phyloP scores from a whole-genome alignment of 2,113 vertebrate genomes.

The Cricetomys ansorgei region DNA sequence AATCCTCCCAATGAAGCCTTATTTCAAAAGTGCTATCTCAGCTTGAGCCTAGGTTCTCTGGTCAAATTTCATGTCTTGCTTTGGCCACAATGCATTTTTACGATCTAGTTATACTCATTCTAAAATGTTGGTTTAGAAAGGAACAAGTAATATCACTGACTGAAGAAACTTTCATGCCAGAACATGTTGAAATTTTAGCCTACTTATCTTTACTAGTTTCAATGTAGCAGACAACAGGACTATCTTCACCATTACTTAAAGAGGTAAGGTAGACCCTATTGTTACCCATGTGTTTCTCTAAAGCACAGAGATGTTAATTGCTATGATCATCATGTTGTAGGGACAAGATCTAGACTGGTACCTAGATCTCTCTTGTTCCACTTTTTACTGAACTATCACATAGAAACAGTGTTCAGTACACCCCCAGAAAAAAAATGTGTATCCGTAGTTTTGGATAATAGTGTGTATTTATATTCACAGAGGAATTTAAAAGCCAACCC shows the following conservation, averaged over 20 bases:
- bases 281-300: not conserved
- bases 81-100: not conserved
- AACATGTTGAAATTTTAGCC: not conserved
- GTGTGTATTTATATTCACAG: not conserved
- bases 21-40: constrained; percentile 46
- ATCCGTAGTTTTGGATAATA: not conserved
- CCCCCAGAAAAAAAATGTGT: not conserved
- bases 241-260: not conserved
- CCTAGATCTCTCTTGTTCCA: not conserved
- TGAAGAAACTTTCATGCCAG: not conserved
- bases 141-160: not conserved
- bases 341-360: not conserved
- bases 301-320: not conserved
- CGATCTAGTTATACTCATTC: not conserved
- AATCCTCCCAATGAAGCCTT: not conserved
- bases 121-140: not conserved
- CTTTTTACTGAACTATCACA: not conserved
- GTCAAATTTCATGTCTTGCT: not conserved
- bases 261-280: not conserved
- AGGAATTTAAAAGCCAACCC: not conserved
- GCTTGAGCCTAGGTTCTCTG: not conserved
- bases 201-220: not conserved
- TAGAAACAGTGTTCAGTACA: not conserved
- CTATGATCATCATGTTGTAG: not conserved
- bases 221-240: not conserved